Evolutionary conservation across 1,140 invertebrate species (phyloP).

Genomic region (Lasioglossum baleicum): DNA sequence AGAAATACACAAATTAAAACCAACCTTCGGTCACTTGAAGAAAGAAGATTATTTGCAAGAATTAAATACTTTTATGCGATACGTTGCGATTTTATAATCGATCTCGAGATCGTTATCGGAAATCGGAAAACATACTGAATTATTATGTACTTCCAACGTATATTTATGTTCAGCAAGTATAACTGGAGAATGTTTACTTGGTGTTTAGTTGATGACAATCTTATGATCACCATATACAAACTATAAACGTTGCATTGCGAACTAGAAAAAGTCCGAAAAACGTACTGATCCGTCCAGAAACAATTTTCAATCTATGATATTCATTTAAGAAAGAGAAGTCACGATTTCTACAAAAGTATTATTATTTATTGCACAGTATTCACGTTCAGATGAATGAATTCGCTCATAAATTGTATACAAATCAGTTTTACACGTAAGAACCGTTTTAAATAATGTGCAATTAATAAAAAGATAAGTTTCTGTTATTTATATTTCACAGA

Average conservation of each 20-base stretch:
- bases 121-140: not conserved
- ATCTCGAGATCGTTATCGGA: conserved; percentile 25
- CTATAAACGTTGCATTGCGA: conserved; percentile 12
- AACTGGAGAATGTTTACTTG: conserved; percentile 19
- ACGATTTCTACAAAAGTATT: conserved; percentile 7
- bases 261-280: not conserved
- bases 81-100: conserved; percentile 70
- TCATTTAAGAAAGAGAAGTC: not conserved
- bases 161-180: not conserved
- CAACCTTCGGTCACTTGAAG: conserved; percentile 76
- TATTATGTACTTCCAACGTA: conserved; percentile 44
- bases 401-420: conserved; percentile 31
- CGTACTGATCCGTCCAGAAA: not conserved
- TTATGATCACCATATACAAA: conserved; percentile 4
- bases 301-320: conserved; percentile 6
- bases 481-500: conserved; percentile 29
- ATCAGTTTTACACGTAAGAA: conserved; percentile 26
- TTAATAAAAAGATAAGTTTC: not conserved
- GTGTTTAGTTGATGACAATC: conserved; percentile 32
- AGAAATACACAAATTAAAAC: conserved; percentile 78
- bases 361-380: conserved; percentile 28
- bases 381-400: not conserved
- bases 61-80: conserved; percentile 74
- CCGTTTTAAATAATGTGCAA: conserved; percentile 10
- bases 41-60: conserved; percentile 76